phyloP scores from a whole-genome alignment of 2,797 vertebrate species.

The Chloroceryle amazona region DNA sequence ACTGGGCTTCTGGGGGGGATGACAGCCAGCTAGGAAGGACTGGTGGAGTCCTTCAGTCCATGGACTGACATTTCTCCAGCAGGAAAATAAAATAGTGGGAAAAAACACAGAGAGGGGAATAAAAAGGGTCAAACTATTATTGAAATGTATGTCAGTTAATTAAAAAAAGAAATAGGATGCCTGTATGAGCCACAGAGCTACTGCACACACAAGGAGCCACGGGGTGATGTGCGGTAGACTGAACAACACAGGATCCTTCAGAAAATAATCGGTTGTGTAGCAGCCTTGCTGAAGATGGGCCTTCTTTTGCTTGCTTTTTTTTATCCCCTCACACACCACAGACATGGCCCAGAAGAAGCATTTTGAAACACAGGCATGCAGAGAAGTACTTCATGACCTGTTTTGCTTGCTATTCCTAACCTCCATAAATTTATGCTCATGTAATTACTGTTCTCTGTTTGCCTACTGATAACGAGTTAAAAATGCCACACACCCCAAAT shows the following conservation, averaged over 20 bases:
- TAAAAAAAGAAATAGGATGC: neutral
- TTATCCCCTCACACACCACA: neutral
- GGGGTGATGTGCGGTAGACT: neutral
- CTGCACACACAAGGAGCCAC: accelerated
- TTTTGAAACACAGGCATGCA: neutral
- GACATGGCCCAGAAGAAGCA: neutral
- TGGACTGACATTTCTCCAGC: neutral
- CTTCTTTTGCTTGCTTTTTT: neutral
- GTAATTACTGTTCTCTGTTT: constrained; percentile 29
- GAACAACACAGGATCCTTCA: neutral
- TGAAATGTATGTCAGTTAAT: neutral
- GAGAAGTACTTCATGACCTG: neutral
- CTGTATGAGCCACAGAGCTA: accelerated
- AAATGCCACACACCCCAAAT: constrained; percentile 17
- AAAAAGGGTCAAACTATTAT: neutral
- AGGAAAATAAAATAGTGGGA: neutral
- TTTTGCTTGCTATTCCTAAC: neutral
- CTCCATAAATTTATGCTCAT: neutral
- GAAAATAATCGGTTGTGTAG: neutral
- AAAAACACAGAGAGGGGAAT: neutral
- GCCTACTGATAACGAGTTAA: neutral
- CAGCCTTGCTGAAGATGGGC: neutral
- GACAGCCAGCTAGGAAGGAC: neutral
- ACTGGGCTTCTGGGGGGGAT: neutral
- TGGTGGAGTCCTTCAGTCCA: neutral